These are phyloP conservation scores for Antheraea mylitta DNA, from an alignment of 1,140 invertebrate species.

Conservation along the genomic window DNA sequence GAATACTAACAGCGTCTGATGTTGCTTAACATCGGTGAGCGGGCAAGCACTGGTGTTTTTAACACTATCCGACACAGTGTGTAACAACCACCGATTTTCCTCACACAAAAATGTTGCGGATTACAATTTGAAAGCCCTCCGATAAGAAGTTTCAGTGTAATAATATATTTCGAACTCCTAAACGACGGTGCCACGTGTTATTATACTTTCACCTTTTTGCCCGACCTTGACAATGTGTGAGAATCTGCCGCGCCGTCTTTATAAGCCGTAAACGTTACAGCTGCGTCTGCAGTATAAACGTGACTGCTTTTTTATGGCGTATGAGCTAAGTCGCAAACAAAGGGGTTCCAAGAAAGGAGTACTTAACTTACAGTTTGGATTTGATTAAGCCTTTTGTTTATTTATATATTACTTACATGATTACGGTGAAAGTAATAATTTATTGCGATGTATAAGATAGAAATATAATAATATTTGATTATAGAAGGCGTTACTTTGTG, in stretches of 20 bases:
- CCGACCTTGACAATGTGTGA: constrained; percentile 7
- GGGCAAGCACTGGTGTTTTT: too few relatives aligned
- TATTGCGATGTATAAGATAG: too few relatives aligned
- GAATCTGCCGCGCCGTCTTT: neutral
- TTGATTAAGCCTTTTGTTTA: neutral
- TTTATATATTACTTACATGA: neutral
- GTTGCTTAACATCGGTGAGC: too few relatives aligned
- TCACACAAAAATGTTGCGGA: too few relatives aligned
- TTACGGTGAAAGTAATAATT: too few relatives aligned
- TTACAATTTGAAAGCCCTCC: too few relatives aligned
- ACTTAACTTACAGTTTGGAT: neutral
- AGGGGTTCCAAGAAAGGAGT: neutral
- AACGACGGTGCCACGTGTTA: neutral
- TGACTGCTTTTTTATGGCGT: neutral
- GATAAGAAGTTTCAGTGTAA: too few relatives aligned
- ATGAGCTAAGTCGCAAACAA: neutral
- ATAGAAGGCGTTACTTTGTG: too few relatives aligned
- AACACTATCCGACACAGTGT: too few relatives aligned
- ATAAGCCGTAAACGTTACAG: constrained; percentile 9
- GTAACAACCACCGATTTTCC: too few relatives aligned
- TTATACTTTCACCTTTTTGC: constrained; percentile 3
- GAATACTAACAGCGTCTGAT: too few relatives aligned
- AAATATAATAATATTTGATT: too few relatives aligned
- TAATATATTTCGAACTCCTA: neutral
- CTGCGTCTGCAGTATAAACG: neutral